Conservation (phyloP, 2,113 vertebrate species). For the Saccopteryx leptura region DNA sequence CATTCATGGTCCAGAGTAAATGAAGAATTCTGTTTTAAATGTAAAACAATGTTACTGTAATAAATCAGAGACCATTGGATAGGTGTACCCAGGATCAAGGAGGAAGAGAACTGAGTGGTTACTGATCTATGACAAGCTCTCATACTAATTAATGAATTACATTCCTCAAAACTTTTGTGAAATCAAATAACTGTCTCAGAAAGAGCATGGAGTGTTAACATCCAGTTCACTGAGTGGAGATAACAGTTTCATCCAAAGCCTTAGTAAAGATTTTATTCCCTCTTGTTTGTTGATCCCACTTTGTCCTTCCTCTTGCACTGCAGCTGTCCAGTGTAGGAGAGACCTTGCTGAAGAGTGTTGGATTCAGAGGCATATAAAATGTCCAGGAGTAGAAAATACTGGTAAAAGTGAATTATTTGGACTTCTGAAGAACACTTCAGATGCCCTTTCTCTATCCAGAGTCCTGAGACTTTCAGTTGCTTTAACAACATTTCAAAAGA, state of each 20-base stretch:
- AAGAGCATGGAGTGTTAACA: conserved; percentile 68
- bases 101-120: conserved; percentile 39
- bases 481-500: conserved; percentile 31
- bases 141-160: conserved; percentile 73
- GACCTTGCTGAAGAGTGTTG: neutral
- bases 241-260: conserved; percentile 72
- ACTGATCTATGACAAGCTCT: conserved; percentile 66
- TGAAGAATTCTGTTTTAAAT: conserved; percentile 42
- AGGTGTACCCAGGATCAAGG: conserved; percentile 49
- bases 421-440: neutral
- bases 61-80: conserved; percentile 29
- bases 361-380: neutral
- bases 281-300: conserved; percentile 54
- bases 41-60: conserved; percentile 50
- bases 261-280: conserved; percentile 50
- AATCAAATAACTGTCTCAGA: conserved; percentile 60
- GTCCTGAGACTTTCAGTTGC: neutral
- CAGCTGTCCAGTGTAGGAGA: conserved; percentile 41
- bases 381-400: neutral
- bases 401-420: neutral
- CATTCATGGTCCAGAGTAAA: neutral
- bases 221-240: conserved; percentile 71
- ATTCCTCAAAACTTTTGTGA: conserved; percentile 73
- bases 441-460: neutral
- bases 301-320: conserved; percentile 62